These are phyloP conservation scores for Orestias chungarensis DNA, from an alignment of 2,797 vertebrate genomes.

Conservation along the genomic window DNA sequence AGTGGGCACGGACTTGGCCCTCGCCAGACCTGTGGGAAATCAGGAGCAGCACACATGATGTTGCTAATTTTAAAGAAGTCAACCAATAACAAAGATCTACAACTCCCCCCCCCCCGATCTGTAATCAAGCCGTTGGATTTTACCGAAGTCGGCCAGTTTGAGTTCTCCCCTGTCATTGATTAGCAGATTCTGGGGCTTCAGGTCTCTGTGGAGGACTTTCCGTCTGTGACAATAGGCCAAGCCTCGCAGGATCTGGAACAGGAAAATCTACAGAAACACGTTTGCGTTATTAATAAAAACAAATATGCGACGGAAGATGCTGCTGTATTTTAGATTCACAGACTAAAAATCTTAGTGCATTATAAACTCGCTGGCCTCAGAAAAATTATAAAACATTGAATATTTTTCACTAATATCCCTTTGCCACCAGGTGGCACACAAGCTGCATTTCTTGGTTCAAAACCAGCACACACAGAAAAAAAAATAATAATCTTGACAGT, in stretches of 20 bases:
- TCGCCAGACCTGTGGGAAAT: slow-evolving; percentile 69
- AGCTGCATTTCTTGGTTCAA: slow-evolving; percentile 25
- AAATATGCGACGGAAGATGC: not conserved
- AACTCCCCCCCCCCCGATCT: too few relatives aligned
- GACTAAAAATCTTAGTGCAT: not conserved
- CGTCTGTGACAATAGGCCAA: slow-evolving; percentile 82
- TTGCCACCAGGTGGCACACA: slow-evolving; percentile 67
- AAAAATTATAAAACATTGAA: not conserved
- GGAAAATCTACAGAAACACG: slow-evolving; percentile 72
- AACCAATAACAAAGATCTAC: not conserved
- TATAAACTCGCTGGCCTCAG: not conserved
- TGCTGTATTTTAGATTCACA: not conserved
- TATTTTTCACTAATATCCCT: not conserved
- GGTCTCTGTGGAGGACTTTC: slow-evolving; percentile 83
- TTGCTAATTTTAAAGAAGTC: not conserved
- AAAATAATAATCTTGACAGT: slow-evolving; percentile 20
- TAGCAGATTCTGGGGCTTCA: slow-evolving; percentile 85
- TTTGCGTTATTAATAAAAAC: not conserved
- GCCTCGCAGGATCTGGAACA: slow-evolving; percentile 82
- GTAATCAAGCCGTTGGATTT: not conserved
- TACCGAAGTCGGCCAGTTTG: slow-evolving; percentile 85
- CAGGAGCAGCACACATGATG: slow-evolving; percentile 7
- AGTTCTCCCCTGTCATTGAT: slow-evolving; percentile 84
- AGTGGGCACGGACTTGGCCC: slow-evolving; percentile 95
- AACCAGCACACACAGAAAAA: slow-evolving; percentile 1